A percentile compares a stretch with the other conserved stretches of the same genome.
Conservation (phyloP, 2,888 invertebrate species). For the Neoaliturus tenellus region DNA sequence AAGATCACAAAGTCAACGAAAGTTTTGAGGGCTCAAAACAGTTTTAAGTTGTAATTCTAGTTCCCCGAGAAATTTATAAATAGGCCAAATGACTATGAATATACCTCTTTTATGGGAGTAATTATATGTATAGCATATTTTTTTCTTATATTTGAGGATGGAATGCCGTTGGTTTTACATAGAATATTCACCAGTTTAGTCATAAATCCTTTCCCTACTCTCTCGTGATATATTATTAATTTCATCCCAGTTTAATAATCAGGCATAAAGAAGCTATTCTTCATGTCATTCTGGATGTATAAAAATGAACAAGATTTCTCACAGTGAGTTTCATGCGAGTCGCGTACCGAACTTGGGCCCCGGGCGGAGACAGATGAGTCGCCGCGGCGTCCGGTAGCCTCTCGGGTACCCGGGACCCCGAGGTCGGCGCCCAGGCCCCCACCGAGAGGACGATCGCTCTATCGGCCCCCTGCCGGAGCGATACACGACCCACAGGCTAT, state of each 20-base stretch:
- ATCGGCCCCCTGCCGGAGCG: background rate
- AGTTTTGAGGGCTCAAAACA: too few species aligned
- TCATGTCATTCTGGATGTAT: slow-evolving; percentile 2
- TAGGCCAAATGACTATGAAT: too few species aligned
- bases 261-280: slow-evolving; percentile 4
- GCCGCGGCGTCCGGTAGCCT: background rate
- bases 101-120: too few species aligned
- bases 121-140: too few species aligned
- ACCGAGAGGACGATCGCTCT: slow-evolving; percentile 13
- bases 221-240: background rate
- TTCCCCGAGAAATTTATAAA: too few species aligned
- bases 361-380: background rate
- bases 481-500: background rate
- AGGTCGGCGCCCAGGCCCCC: slow-evolving; percentile 17
- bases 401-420: background rate
- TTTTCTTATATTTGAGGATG: too few species aligned
- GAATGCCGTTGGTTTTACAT: too few species aligned
- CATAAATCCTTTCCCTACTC: background rate
- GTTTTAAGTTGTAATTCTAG: too few species aligned
- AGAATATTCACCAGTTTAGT: too few species aligned
- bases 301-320: background rate
- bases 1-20: too few species aligned
- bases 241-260: background rate
- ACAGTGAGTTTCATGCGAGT: background rate
- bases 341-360: background rate